These are phyloP conservation scores for Ctenodactylus gundi DNA, from an alignment of 2,113 vertebrate genomes.

Conservation along the genomic window DNA sequence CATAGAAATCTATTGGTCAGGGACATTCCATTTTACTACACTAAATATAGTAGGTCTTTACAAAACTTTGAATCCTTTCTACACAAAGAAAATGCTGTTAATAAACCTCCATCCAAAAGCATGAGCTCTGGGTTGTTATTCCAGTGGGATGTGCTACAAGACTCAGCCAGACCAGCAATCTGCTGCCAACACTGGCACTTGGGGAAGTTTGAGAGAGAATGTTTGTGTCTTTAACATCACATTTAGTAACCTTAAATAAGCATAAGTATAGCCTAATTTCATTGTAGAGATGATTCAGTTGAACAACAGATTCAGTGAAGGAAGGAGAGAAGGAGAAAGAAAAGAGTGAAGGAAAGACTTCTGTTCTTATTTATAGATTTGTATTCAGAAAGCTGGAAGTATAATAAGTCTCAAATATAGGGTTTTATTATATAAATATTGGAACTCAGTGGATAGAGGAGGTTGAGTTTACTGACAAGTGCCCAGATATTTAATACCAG, in stretches of 20 bases:
- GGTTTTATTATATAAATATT: background rate
- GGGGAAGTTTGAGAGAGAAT: conserved; percentile 21
- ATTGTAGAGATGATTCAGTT: conserved; percentile 30
- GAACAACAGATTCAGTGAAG: conserved; percentile 12
- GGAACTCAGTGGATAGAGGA: background rate
- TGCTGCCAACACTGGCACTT: conserved; percentile 7
- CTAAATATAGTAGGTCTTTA: conserved; percentile 45
- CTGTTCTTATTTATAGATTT: conserved; percentile 14
- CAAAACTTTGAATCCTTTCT: conserved; percentile 44
- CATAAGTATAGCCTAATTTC: conserved; percentile 29
- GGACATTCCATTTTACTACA: conserved; percentile 30
- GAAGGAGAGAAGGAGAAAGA: background rate
- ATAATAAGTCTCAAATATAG: background rate
- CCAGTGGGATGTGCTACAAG: conserved; percentile 20
- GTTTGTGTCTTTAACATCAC: conserved; percentile 40
- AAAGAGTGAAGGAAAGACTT: background rate
- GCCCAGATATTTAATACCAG: background rate
- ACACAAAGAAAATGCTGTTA: conserved; percentile 57
- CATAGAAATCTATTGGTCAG: conserved; percentile 37
- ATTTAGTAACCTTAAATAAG: conserved; percentile 40
- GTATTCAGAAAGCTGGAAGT: conserved; percentile 35
- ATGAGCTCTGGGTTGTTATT: conserved; percentile 44
- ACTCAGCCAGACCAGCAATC: conserved; percentile 42
- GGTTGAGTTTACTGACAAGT: background rate
- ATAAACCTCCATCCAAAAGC: conserved; percentile 8